Evolutionary conservation across 2,113 vertebrate species (phyloP).

Genomic region (Mustelus asterias): DNA sequence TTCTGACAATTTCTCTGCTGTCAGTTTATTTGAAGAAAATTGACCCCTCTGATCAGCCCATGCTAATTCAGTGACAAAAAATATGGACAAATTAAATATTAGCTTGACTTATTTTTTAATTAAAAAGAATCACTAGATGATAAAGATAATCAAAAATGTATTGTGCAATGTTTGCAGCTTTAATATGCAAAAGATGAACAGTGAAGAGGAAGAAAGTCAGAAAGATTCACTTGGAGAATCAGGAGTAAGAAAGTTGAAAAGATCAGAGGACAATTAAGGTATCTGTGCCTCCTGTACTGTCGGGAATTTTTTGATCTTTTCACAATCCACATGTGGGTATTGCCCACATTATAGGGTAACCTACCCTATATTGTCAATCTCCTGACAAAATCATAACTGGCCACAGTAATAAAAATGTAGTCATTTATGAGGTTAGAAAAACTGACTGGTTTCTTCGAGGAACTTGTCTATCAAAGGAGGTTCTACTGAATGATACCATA

Average conservation of each 20-base stretch:
- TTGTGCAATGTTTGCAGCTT: neutral
- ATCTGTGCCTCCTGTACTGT: neutral
- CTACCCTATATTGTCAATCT: neutral
- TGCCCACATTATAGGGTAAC: neutral
- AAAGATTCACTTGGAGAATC: neutral
- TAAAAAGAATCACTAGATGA: neutral
- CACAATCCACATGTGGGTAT: neutral
- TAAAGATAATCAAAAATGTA: neutral
- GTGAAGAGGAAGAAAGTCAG: neutral
- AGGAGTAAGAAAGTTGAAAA: neutral
- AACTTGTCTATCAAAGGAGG: neutral
- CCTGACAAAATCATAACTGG: neutral
- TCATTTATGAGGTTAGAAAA: neutral
- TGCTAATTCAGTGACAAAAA: neutral
- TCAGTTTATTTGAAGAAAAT: neutral
- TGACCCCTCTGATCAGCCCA: neutral
- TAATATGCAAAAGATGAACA: neutral
- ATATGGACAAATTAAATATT: neutral
- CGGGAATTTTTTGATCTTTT: neutral
- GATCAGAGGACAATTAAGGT: neutral
- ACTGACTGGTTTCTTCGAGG: neutral
- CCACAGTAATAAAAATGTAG: neutral
- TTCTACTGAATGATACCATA: neutral
- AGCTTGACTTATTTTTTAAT: neutral
- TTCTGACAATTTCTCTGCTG: neutral